Percentiles rank a stretch among this genome's conserved stretches.
These are phyloP conservation scores for Conomelus anceps DNA, from an alignment of 2,888 invertebrate genomes.

Conservation along the genomic window DNA sequence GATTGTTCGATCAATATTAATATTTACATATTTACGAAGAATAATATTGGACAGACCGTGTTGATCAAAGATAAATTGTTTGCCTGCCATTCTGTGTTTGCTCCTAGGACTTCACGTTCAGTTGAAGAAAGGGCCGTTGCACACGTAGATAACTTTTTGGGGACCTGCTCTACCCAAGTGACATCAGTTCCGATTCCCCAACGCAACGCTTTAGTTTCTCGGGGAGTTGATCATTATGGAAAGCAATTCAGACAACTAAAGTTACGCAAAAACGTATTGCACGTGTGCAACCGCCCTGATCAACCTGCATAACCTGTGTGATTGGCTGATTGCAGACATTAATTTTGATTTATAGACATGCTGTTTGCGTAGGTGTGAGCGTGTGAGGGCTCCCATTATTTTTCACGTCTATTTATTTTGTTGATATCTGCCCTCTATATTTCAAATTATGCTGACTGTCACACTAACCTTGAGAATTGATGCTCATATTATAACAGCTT, in stretches of 20 bases:
- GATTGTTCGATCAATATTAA: slow-evolving; percentile 7
- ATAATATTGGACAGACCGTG: slow-evolving; percentile 2
- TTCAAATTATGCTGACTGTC: neutral
- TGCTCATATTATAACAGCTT: neutral
- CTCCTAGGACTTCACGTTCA: neutral
- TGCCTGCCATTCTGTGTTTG: slow-evolving; percentile 5
- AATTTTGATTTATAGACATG: neutral
- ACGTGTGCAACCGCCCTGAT: neutral
- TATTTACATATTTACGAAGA: slow-evolving; percentile 5
- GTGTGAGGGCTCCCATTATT: neutral
- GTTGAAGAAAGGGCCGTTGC: neutral
- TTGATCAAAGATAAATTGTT: slow-evolving; percentile 13
- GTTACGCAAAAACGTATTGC: neutral
- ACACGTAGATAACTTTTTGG: neutral
- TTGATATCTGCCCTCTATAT: neutral
- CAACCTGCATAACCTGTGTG: neutral
- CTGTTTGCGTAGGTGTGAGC: neutral
- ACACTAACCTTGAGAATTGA: neutral
- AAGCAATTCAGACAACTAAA: neutral
- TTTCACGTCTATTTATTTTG: neutral
- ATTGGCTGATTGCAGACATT: neutral
- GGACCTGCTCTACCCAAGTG: too few species aligned
- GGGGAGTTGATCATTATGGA: too few species aligned
- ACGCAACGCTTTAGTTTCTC: too few species aligned
- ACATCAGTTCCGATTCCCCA: too few species aligned